Evolutionary conservation across 2,797 vertebrate genomes (phyloP).

Genomic region (Lagorchestes hirsutus): DNA sequence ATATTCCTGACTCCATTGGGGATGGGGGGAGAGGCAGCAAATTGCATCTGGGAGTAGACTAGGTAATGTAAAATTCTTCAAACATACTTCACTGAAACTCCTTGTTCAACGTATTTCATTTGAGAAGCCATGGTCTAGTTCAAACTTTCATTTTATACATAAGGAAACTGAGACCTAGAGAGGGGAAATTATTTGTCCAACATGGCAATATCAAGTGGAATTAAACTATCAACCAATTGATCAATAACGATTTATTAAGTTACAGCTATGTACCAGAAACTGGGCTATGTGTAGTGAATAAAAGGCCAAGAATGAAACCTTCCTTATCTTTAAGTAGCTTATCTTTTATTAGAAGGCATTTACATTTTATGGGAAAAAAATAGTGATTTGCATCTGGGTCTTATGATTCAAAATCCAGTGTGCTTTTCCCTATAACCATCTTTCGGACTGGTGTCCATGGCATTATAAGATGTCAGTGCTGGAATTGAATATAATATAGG

Average conservation of each 20-base stretch:
- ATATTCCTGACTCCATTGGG: neutral
- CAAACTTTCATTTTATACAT: neutral
- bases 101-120: neutral
- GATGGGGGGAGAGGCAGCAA: neutral
- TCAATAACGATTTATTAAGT: neutral
- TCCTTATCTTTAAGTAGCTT: neutral
- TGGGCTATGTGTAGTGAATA: neutral
- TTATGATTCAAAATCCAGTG: neutral
- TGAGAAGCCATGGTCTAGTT: neutral
- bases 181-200: neutral
- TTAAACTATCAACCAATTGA: neutral
- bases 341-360: neutral
- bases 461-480: neutral
- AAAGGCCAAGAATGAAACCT: neutral
- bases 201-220: neutral
- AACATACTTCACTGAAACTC: neutral
- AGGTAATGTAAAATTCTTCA: neutral
- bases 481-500: neutral
- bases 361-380: neutral
- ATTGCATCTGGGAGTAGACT: neutral
- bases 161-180: neutral
- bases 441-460: neutral
- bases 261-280: neutral
- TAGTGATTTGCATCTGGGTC: neutral
- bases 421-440: neutral